Evolutionary conservation across 2,888 invertebrate species (phyloP).

Genomic region (Leistus spinibarbis): DNA sequence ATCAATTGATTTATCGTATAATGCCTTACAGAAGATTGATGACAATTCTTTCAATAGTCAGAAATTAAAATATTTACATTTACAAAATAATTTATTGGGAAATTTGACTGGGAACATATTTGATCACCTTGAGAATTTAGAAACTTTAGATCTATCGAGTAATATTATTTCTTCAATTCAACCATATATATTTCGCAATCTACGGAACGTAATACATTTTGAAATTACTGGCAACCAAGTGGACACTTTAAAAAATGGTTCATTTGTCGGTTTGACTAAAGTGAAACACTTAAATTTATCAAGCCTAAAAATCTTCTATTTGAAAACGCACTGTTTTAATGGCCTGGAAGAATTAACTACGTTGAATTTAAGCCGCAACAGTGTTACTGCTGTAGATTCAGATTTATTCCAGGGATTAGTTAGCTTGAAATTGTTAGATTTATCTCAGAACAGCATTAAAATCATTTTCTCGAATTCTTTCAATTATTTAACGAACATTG

Average conservation of each 20-base stretch:
- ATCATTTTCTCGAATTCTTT: slow-evolving; percentile 35
- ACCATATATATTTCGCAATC: slow-evolving; percentile 23
- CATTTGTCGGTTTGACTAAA: slow-evolving; percentile 37
- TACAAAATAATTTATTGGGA: slow-evolving; percentile 31
- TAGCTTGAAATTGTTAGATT: slow-evolving; percentile 31
- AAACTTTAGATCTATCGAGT: slow-evolving; percentile 5
- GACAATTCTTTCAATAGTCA: not conserved
- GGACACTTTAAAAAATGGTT: slow-evolving; percentile 31
- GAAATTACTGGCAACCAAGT: slow-evolving; percentile 33
- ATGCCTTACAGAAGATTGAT: slow-evolving; percentile 21
- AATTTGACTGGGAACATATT: slow-evolving; percentile 22
- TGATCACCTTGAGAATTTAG: slow-evolving; percentile 27
- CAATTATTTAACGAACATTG: slow-evolving; percentile 29
- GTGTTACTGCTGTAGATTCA: slow-evolving; percentile 35
- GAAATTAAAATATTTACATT: slow-evolving; percentile 2
- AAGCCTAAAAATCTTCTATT: slow-evolving; percentile 39
- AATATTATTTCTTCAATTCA: slow-evolving; percentile 26
- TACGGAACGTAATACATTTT: slow-evolving; percentile 19
- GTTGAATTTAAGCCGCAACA: slow-evolving; percentile 40
- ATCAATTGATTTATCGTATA: slow-evolving; percentile 21
- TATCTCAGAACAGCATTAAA: slow-evolving; percentile 39
- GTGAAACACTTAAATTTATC: slow-evolving; percentile 40
- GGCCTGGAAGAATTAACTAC: slow-evolving; percentile 36
- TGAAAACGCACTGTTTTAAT: slow-evolving; percentile 38
- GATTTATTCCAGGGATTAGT: slow-evolving; percentile 39